Evolutionary conservation across 2,888 invertebrate species (phyloP), one percentile per base, ranked within the genome.

Genomic region (Epicampocera succincta): DNA sequence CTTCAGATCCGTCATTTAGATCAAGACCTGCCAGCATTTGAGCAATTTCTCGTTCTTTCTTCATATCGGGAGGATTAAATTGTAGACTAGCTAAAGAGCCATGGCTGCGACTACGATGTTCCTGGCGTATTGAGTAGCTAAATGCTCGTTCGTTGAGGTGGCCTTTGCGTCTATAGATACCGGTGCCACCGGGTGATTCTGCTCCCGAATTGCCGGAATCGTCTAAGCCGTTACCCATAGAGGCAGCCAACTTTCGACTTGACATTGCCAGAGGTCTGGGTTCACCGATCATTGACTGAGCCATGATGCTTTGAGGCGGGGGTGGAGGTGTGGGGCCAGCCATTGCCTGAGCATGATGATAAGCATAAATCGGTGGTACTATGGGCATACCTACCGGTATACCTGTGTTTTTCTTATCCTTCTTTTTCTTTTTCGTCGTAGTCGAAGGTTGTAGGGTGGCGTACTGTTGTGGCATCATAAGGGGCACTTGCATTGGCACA

Each of bases 81-180:
- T 97, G 97, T 83, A 98, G 92, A 89, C 97, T 97, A 81, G 97
- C 97, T 89, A 98, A 92, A 80, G 97, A 97, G 79, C 97, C 97
- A 90, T 98, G 97, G 87, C 97, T 97, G 82, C 98, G 93, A 89
- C 97, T 97, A 84, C 98, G 93, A 89, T 98, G 97, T 90, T 98
- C 98, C 90, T 98, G 97, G 75, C 98, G 92, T 88, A 98, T 98
- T 86, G 97, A 97, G 92, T 98, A 97, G 74, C 97, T 97, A 89
- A 98, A 98, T 25, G 98, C 98, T 66, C 97, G 93, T 90, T 98
- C 98, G 91, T 98, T 98, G 84, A 98, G 91, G 88, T 98, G 97
- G 0, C 97, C 97, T 87, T 97, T 97, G 88, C 97, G 95, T 86
- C 96, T 93, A 89, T 97, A 97, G 83, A 97, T 97, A n/a, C 95